Percentiles rank a stretch among this genome's conserved stretches.
These are phyloP conservation scores for Carcharodon carcharias DNA, from an alignment of 2,797 vertebrate species.

Conservation along the genomic window DNA sequence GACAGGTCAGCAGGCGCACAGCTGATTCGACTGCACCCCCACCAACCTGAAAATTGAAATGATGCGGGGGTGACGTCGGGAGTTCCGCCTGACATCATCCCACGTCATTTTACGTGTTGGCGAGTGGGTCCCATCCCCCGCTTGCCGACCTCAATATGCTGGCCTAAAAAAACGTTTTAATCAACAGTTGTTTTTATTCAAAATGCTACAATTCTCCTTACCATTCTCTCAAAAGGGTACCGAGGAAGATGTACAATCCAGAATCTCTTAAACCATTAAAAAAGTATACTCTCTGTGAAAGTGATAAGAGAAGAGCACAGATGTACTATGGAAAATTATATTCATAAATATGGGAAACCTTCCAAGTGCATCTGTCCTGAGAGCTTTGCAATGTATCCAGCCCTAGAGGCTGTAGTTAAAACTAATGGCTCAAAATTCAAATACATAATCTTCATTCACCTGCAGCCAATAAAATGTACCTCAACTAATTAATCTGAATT, in stretches of 20 bases:
- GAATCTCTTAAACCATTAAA: background rate
- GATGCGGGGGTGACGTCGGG: too few relatives aligned
- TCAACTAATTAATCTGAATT: background rate
- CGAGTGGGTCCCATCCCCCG: too few relatives aligned
- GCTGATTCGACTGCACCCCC: too few relatives aligned
- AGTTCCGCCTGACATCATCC: too few relatives aligned
- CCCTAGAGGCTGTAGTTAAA: background rate
- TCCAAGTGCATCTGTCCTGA: background rate
- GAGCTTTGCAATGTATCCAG: background rate
- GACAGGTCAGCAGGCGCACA: too few relatives aligned
- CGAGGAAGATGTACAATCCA: background rate
- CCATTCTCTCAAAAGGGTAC: background rate
- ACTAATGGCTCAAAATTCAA: constrained; percentile 2
- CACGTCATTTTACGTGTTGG: too few relatives aligned
- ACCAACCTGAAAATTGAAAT: too few relatives aligned
- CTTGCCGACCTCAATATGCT: too few relatives aligned
- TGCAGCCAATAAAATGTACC: background rate
- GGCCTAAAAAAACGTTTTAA: background rate
- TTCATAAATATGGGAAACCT: background rate
- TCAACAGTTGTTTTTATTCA: background rate
- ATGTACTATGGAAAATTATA: background rate
- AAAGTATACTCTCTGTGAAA: background rate
- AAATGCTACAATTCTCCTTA: background rate
- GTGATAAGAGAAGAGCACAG: background rate
- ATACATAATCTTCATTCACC: background rate